A percentile compares a stretch with the other conserved stretches of the same genome.
Conservation (phyloP, 2,797 vertebrate species). For the Hoplostethus atlanticus region DNA sequence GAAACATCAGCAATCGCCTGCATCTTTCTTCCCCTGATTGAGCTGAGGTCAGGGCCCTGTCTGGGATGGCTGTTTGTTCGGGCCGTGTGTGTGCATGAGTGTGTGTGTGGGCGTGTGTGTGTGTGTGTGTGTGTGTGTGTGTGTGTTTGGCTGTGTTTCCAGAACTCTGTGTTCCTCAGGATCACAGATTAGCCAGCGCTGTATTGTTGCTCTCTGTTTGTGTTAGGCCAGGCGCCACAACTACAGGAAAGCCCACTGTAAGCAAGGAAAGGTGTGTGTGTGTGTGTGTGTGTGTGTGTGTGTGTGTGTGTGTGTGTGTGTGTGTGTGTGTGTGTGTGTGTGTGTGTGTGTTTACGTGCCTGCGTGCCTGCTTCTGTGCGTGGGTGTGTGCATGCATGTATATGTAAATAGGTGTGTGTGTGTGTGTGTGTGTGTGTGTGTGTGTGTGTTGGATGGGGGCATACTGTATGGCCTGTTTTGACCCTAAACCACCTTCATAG, state of each 20-base stretch:
- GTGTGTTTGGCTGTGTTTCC: conserved; percentile 67
- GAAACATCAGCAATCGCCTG: conserved; percentile 78
- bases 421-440: conserved; percentile 65
- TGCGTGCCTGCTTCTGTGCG: conserved; percentile 10
- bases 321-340: conserved; percentile 30
- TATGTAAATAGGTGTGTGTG: conserved; percentile 45
- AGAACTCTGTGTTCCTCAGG: conserved; percentile 83
- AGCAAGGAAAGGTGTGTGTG: conserved; percentile 78
- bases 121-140: conserved; percentile 55
- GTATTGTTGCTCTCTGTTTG: conserved; percentile 86
- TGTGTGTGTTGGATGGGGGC: conserved; percentile 29
- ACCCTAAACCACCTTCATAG: conserved; percentile 31
- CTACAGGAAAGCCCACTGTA: conserved; percentile 81
- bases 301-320: conserved; percentile 27
- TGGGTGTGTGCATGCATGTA: conserved; percentile 30
- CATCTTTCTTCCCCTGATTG: conserved; percentile 78
- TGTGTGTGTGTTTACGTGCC: conserved; percentile 31
- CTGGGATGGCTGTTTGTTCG: conserved; percentile 76
- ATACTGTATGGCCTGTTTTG: conserved; percentile 18
- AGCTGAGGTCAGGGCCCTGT: conserved; percentile 71
- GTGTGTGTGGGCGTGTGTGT: conserved; percentile 62
- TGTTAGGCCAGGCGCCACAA: conserved; percentile 80
- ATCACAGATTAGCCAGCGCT: conserved; percentile 83
- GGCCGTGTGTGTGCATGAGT: conserved; percentile 44
- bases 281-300: conserved; percentile 38